Conservation (phyloP, 1,140 invertebrate genomes). For the Microplitis mediator region DNA sequence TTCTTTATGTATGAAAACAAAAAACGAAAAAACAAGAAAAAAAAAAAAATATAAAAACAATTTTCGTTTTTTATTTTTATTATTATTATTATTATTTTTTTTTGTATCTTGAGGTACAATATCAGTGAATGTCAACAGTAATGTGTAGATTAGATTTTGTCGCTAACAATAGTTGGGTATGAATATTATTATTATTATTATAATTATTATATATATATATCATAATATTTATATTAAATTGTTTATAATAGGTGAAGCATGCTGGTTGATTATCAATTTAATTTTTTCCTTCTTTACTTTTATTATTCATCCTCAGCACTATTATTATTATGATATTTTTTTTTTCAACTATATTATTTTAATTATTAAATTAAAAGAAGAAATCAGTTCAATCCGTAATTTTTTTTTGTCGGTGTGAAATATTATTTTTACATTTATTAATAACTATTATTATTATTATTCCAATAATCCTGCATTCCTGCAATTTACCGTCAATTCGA, state of each 20-base stretch:
- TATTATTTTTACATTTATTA: not conserved
- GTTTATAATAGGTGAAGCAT: conserved; percentile 48
- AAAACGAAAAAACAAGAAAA: not conserved
- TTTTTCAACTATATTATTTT: too few species aligned
- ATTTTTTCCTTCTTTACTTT: conserved; percentile 30
- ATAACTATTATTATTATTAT: not conserved
- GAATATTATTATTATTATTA: not conserved
- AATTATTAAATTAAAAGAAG: too few species aligned
- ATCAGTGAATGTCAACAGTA: conserved; percentile 12
- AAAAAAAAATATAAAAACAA: not conserved
- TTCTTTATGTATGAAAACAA: not conserved
- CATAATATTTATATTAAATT: conserved; percentile 32
- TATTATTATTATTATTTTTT: conserved; percentile 4
- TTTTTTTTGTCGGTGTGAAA: too few species aligned
- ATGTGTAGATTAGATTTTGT: conserved; percentile 30
- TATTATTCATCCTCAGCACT: conserved; percentile 20
- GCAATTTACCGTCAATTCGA: too few species aligned
- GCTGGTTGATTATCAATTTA: conserved; percentile 44
- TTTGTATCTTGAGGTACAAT: not conserved
- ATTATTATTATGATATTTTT: too few species aligned
- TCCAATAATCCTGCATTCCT: conserved; percentile 13
- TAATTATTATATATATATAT: conserved; percentile 26
- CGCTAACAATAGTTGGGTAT: conserved; percentile 24
- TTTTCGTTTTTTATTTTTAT: conserved; percentile 2
- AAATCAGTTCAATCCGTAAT: too few species aligned